A percentile compares a stretch with the other conserved stretches of the same genome.
These are phyloP conservation scores for Macaria notata DNA, from an alignment of 2,888 invertebrate species.

Conservation along the genomic window DNA sequence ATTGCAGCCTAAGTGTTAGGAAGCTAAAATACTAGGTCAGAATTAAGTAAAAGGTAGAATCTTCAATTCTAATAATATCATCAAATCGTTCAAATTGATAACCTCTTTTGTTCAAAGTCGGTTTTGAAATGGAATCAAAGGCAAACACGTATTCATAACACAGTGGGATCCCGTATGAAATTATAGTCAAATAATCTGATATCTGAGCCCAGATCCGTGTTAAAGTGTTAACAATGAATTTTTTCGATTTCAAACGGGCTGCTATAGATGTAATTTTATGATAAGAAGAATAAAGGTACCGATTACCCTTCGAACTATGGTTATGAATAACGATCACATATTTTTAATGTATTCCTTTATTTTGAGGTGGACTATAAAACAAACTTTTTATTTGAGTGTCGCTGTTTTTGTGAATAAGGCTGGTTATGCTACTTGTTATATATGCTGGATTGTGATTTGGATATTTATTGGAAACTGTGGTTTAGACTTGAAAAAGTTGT, in stretches of 20 bases:
- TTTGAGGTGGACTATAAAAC: conserved; percentile 5
- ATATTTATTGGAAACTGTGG: too few species aligned
- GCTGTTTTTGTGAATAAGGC: not conserved
- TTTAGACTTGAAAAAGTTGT: too few species aligned
- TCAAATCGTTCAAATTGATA: too few species aligned
- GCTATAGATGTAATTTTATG: conserved; percentile 28
- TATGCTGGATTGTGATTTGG: too few species aligned
- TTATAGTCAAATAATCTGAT: conserved; percentile 52
- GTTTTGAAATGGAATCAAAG: conserved; percentile 33
- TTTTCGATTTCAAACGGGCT: conserved; percentile 30
- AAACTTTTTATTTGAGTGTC: not conserved
- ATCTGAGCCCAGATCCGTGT: conserved; percentile 56
- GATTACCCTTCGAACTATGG: conserved; percentile 7
- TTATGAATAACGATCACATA: conserved; percentile 17
- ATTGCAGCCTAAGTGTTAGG: not conserved
- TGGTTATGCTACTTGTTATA: too few species aligned
- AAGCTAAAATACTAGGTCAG: too few species aligned
- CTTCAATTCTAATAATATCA: too few species aligned
- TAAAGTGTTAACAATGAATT: conserved; percentile 66
- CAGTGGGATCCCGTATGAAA: conserved; percentile 59
- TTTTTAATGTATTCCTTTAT: conserved; percentile 15
- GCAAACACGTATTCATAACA: conserved; percentile 41
- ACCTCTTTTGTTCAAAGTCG: too few species aligned
- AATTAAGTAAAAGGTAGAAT: too few species aligned
- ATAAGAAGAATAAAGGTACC: conserved; percentile 31